Evolutionary conservation across 2,797 vertebrate species (phyloP), one percentile per base, ranked within the genome.

Genomic region (Atherinosoma microstoma): DNA sequence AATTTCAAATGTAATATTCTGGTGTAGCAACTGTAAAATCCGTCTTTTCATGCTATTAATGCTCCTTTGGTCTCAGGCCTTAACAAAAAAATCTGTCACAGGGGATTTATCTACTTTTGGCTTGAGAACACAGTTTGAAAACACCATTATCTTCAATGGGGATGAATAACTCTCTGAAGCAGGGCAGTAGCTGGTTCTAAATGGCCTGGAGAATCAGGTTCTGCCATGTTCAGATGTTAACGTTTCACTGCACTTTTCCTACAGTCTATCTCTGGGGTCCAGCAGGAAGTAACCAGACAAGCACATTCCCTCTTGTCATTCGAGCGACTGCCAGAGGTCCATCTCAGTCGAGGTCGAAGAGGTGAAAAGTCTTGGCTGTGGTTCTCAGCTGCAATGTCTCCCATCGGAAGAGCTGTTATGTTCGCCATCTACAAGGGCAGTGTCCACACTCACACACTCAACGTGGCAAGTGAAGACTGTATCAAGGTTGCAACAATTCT

Each of bases 401-500:
- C 97, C 73, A 96, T 99, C 3, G 97, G 98, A 78, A 96, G 98
- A 69, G 98, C 97, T 6, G 96, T 99, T 64, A 99, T 99, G 98
- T 95, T 99, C 0, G 98, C 98, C 22, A 95, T 99, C 85, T 97
- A 95, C 94, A 97, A 96, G 90, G 98, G 98, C 83, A 97, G 95
- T 70, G 96, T 98, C 82, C 96, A 96, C 89, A 98, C 98, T 64
- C 97, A 97, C 6, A 95, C 96, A 20, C 96, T 99, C 83, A 98
- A 98, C 79, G 96, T 98, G 73, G 98, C 98, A 27, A 96, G 96
- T 58, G 98, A 99, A 93, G 98, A 99, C 95, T 99, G 98, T 84
- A 96, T 98, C 88, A 99, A 99, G 93, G 96, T 99, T 79, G 97
- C 98, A 11, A 97, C 97, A 1, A 96, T 99, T 90, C 96, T 99